Base-by-base conservation (phyloP, 2,888 invertebrate genomes). In the Brenthis ino region DNA sequence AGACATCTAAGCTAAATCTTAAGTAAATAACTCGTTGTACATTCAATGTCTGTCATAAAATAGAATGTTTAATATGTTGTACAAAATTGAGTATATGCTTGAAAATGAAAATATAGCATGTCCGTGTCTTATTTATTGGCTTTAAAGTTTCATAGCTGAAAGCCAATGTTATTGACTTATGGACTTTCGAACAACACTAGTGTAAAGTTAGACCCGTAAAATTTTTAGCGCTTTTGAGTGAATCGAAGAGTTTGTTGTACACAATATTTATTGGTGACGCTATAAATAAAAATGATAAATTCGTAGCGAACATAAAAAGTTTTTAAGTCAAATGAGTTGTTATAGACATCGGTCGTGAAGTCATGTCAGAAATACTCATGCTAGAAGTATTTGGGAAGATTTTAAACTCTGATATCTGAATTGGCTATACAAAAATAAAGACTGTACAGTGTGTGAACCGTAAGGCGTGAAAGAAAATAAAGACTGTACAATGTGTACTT, bases 151-250 rank as follows among this genome's bases (percentile, higher is more conserved):
- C 20, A 37, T 37, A 53, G 20, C 12, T 13, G 33, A 37, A 61
- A 50, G 37, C 61, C 53, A 61, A 61, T 61, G 50, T 61, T 51
- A 61, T 51, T 61, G 51, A 61, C 61, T 61, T 60, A 60, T 50
- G 24, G 58, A 48, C 48, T 48, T 60, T n/a, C 58, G 58, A n/a
- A 28, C 57, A 58, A 58, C 47, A 20, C 58, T n/a, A 60, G 48
- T 60, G 58, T 48, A 50, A 60, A 60, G 48, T 60, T 60, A 60
- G 48, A 48, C n/a, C 48, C 58, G 58, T 60, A 60, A 60, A 48
- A 60, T 60, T 60, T 60, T 28, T 12, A 60, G 58, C 50, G 48
- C 58, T 60, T 48, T 11, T 60, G 48, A 60, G 58, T 60, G 58
- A 60, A 60, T 60, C 48, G n/a, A 58, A 58, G 37, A 43, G 48